These are phyloP conservation scores for Ametastegia equiseti DNA, from an alignment of 2,888 invertebrate genomes.

Conservation along the genomic window DNA sequence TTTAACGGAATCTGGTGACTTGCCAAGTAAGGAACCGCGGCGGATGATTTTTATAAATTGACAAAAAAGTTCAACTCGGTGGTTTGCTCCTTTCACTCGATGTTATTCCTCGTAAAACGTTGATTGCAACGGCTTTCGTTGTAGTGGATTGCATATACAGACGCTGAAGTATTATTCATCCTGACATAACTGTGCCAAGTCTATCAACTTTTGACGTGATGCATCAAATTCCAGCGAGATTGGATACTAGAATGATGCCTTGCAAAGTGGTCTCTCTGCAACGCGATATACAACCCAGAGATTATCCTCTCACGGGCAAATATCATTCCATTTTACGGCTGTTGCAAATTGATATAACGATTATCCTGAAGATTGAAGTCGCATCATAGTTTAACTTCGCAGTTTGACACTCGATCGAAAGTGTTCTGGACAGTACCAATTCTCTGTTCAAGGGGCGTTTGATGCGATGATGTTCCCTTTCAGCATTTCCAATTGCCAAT, in stretches of 20 bases:
- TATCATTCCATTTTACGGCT: conserved; percentile 39
- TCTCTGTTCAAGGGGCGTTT: no score
- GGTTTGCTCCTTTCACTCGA: conserved; percentile 41
- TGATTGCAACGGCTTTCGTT: conserved; percentile 25
- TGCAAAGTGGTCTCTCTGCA: background rate
- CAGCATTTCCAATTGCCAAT: background rate
- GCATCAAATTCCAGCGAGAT: background rate
- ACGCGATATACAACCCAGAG: background rate
- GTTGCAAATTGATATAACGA: conserved; percentile 1
- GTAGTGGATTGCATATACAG: background rate
- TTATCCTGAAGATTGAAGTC: no score
- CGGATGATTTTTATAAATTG: conserved; percentile 1
- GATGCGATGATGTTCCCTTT: background rate
- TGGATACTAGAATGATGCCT: conserved; percentile 15
- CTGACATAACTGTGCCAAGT: conserved; percentile 7
- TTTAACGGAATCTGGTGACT: conserved; percentile 20
- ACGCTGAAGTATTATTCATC: background rate
- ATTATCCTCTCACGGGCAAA: conserved; percentile 1
- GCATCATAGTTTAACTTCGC: no score
- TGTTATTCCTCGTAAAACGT: background rate
- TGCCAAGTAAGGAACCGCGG: conserved; percentile 26
- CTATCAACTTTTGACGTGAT: background rate
- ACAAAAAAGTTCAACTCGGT: background rate
- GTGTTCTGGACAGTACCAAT: no score
- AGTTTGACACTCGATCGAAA: no score